Evolutionary conservation across 2,797 vertebrate species (phyloP).

Genomic region (Etheostoma nigrum): DNA sequence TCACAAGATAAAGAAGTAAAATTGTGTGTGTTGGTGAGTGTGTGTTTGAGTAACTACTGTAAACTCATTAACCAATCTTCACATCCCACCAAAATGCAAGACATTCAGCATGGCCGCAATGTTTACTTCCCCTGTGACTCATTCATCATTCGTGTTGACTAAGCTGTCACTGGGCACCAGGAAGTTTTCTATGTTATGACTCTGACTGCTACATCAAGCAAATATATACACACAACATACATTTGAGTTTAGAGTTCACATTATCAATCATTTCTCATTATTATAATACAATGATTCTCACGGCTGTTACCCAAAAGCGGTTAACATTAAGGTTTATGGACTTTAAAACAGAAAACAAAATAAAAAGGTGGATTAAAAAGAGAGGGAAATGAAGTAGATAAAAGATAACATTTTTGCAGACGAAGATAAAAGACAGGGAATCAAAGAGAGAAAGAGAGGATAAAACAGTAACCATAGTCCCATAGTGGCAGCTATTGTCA

Average conservation of each 20-base stretch:
- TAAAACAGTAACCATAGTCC: slow-evolving; percentile 61
- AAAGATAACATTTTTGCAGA: slow-evolving; percentile 4
- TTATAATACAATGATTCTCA: slow-evolving; percentile 6
- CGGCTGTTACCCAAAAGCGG: slow-evolving; percentile 4
- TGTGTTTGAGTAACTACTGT: slow-evolving; percentile 29
- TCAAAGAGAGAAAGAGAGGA: slow-evolving; percentile 21
- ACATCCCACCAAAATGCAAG: slow-evolving; percentile 28
- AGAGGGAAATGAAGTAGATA: not conserved
- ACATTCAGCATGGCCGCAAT: slow-evolving; percentile 18
- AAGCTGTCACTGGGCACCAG: slow-evolving; percentile 49
- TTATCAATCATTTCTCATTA: not conserved
- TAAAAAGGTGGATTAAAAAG: slow-evolving; percentile 10
- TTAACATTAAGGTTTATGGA: not conserved
- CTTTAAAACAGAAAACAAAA: slow-evolving; percentile 18
- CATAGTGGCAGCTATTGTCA: slow-evolving; percentile 49
- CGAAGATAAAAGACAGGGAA: slow-evolving; percentile 12
- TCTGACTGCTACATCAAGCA: slow-evolving; percentile 31
- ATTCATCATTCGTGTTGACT: slow-evolving; percentile 64
- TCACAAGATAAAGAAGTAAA: not conserved
- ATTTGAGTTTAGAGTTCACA: not conserved
- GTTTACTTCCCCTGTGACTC: slow-evolving; percentile 49
- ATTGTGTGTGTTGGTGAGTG: not conserved
- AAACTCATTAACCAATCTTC: slow-evolving; percentile 49
- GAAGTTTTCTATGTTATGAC: slow-evolving; percentile 42
- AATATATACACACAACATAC: slow-evolving; percentile 41